Evolutionary conservation across 1,140 invertebrate genomes (phyloP), one percentile per base, ranked within the genome.

Genomic region (Trissolcus basalis): DNA sequence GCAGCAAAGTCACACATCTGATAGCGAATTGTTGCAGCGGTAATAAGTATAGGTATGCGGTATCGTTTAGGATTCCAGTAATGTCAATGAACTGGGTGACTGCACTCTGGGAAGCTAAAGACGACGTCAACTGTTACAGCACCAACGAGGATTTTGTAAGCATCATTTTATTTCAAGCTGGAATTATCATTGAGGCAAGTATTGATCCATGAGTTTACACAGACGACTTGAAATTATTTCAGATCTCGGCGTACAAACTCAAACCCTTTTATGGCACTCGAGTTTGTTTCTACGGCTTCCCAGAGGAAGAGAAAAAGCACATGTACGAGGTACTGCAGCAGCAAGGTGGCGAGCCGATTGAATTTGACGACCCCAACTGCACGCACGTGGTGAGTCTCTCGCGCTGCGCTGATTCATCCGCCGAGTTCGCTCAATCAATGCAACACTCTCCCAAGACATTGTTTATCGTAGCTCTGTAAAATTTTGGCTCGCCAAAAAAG

Each of bases 281-380:
- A 79, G 91, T 98, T 14, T 94, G 94, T 86, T 98, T 98, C 84
- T 90, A 94, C 80, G 97, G 96, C 4, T 98, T 98, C 87, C 91
- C 93, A 0, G 91, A 93, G 53, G 95, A 96, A 73, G 97, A 98
- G 85, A 92, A 93, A 81, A 91, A 92, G 80, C 95, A 98, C 83
- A 98, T 98, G 96, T 92, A 92, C 44, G 96, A 97, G 83, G 91
- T 97, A 41, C 91, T 97, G 35, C 89, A 93, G 68, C 91, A 93
- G 81, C 96, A 97, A 87, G 96, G 96, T 63, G 96, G 96, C 49
- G 91, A 91, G 74, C 88, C 92, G 47, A 93, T 93, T 45, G 89
- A 92, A 60, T 86, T 93, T 44, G 93, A 94, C 69, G 95, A 97
- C 91, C 90, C 93, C 33, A 91, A 92, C 77, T 96, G 94, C 82